These are phyloP conservation scores for Hemichromis elongatus DNA, from an alignment of 2,113 vertebrate genomes.

Conservation along the genomic window DNA sequence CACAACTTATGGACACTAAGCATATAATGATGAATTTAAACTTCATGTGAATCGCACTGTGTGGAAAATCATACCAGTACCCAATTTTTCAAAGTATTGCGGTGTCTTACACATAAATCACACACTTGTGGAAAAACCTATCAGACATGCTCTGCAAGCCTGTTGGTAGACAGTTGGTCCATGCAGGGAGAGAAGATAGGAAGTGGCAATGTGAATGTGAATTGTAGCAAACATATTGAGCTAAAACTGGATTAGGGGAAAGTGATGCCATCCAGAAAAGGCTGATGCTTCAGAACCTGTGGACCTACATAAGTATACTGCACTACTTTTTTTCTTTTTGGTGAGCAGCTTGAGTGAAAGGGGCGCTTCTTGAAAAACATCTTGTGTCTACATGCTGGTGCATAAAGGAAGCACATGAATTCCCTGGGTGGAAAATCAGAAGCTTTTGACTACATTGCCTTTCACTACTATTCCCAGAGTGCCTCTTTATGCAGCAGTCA, in stretches of 20 bases:
- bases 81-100: not conserved
- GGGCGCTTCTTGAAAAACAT: not conserved
- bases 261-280: not conserved
- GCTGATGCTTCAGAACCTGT: constrained; percentile 3
- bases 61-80: not conserved
- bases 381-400: not conserved
- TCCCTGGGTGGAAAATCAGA: not conserved
- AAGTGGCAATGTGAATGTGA: not conserved
- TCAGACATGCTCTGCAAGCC: not conserved
- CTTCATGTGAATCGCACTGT: not conserved
- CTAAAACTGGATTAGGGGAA: not conserved
- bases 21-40: not conserved
- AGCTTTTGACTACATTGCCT: not conserved
- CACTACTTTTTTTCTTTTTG: not conserved
- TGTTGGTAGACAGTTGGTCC: not conserved
- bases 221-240: not conserved
- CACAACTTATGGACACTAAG: not conserved
- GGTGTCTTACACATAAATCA: not conserved
- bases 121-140: not conserved
- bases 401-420: not conserved
- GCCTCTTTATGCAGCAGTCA: not conserved
- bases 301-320: not conserved
- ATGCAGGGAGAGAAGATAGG: not conserved
- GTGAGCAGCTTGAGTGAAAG: not conserved
- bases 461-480: not conserved